phyloP scores from a whole-genome alignment of 2,888 invertebrate species.

The Caenorhabditis sp. region DNA sequence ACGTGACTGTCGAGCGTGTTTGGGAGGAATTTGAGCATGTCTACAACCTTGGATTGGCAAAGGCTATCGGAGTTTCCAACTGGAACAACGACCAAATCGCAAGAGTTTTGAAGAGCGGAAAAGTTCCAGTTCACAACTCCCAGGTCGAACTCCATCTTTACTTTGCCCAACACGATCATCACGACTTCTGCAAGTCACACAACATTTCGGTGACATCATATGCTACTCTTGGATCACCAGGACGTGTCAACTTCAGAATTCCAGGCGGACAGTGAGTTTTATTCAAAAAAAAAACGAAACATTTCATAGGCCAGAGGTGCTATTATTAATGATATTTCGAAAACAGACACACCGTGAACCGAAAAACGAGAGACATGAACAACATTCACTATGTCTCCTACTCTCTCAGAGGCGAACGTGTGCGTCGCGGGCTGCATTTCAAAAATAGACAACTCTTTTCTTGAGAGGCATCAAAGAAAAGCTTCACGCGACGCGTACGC shows the following conservation, averaged over 20 bases:
- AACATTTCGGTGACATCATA: conserved; percentile 75
- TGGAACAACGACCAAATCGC: conserved; percentile 81
- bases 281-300: neutral
- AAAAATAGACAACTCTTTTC: no score
- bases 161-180: conserved; percentile 79
- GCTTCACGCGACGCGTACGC: no score
- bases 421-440: no score
- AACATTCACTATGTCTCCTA: no score
- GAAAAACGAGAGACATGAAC: no score
- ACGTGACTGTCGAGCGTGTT: conserved; percentile 54
- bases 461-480: no score
- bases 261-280: conserved; percentile 37
- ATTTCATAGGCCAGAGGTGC: no score
- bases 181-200: conserved; percentile 76
- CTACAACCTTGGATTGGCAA: conserved; percentile 79
- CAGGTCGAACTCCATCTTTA: conserved; percentile 82
- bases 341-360: no score
- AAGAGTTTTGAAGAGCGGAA: conserved; percentile 73
- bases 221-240: conserved; percentile 71
- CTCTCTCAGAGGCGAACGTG: no score
- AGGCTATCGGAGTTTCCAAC: conserved; percentile 86
- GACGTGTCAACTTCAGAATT: conserved; percentile 52
- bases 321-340: no score
- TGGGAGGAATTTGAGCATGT: conserved; percentile 71
- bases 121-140: conserved; percentile 74